phyloP scores from a whole-genome alignment of 2,797 vertebrate genomes.

The Pterois miles region DNA sequence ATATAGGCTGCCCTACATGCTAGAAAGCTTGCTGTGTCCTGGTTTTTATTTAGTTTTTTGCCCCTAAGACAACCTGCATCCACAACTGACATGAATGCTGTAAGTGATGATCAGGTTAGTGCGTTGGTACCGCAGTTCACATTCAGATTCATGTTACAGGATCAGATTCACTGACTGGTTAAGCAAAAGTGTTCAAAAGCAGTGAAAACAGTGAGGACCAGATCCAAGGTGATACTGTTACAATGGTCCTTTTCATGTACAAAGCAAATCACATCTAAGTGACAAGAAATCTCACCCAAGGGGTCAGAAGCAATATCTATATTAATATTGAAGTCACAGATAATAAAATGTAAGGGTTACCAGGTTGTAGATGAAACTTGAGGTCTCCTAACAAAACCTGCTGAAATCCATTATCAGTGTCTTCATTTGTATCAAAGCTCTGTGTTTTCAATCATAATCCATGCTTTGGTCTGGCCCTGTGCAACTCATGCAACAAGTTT shows the following conservation, averaged over 20 bases:
- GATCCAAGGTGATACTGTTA: background rate
- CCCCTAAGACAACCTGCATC: background rate
- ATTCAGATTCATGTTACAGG: background rate
- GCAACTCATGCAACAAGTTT: background rate
- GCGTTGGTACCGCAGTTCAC: background rate
- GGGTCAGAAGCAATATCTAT: background rate
- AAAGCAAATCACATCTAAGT: slow-evolving; percentile 5
- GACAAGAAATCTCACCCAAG: background rate
- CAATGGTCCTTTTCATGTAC: background rate
- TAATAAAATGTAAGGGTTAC: background rate
- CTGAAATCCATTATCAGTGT: background rate
- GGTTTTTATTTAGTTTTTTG: background rate
- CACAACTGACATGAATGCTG: background rate
- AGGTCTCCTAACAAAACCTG: background rate
- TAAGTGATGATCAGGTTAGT: background rate
- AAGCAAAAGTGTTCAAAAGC: background rate
- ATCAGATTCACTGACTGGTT: background rate
- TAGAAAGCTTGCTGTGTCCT: too few species aligned
- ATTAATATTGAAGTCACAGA: background rate
- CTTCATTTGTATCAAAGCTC: background rate
- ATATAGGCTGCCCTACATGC: too few species aligned
- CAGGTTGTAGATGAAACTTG: background rate
- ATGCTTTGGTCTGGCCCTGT: background rate
- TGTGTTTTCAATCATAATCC: background rate
- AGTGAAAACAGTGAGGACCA: background rate